Percentiles rank a stretch among this genome's conserved stretches.
Conservation (phyloP, 2,888 invertebrate genomes). For the Metalampra italica region DNA sequence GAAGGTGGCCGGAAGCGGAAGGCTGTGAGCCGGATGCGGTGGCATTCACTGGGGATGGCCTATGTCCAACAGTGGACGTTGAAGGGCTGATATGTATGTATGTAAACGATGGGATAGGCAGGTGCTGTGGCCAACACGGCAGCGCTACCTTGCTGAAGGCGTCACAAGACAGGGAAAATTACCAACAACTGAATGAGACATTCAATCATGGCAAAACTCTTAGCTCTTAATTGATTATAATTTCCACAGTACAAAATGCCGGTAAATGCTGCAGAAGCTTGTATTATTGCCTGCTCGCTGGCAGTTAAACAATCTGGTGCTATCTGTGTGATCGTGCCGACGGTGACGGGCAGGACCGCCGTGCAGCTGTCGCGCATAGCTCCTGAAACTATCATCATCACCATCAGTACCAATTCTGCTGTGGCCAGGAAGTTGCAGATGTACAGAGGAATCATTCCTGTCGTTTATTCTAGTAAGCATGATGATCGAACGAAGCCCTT, state of each 20-base stretch:
- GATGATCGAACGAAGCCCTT: too few species aligned
- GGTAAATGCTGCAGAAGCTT: constrained; percentile 33
- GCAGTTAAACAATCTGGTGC: constrained; percentile 19
- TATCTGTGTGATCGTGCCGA: constrained; percentile 24
- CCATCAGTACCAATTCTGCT: constrained; percentile 21
- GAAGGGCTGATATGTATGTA: too few species aligned
- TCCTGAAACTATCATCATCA: constrained; percentile 23
- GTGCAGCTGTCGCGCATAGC: constrained; percentile 21
- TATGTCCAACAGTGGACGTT: too few species aligned
- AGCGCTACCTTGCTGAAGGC: too few species aligned
- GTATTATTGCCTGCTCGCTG: constrained; percentile 23
- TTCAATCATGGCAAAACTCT: too few species aligned
- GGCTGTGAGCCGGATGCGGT: too few species aligned
- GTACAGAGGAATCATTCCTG: constrained; percentile 49
- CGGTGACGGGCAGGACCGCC: constrained; percentile 32
- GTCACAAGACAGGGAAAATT: too few species aligned
- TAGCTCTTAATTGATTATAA: not conserved
- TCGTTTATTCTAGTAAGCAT: constrained; percentile 52
- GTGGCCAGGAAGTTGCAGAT: constrained; percentile 78
- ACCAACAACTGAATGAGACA: too few species aligned
- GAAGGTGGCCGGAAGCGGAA: too few species aligned
- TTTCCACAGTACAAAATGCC: constrained; percentile 25
- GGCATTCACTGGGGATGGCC: too few species aligned
- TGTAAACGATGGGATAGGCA: too few species aligned
- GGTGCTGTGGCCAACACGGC: too few species aligned